A percentile compares a stretch with the other conserved stretches of the same genome.
phyloP scores from a whole-genome alignment of 2,888 invertebrate genomes.

The Octodonta nipae region DNA sequence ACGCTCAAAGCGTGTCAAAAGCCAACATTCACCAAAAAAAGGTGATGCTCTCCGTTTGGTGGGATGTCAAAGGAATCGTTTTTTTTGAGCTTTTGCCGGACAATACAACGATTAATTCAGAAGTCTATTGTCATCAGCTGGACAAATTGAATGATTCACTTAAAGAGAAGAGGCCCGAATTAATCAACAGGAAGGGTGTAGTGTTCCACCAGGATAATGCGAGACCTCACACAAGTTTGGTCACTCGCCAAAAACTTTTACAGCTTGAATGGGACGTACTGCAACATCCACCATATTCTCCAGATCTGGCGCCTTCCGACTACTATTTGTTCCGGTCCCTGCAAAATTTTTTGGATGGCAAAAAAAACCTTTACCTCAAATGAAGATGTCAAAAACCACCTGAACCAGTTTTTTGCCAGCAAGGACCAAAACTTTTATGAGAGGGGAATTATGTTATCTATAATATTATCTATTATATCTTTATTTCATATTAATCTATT shows the following conservation, averaged over 20 bases:
- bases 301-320: background rate
- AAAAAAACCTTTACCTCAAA: background rate
- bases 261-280: background rate
- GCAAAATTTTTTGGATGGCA: background rate
- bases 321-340: conserved; percentile 1
- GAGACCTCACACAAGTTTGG: background rate
- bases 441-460: conserved; percentile 5
- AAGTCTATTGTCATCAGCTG: conserved; percentile 1
- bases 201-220: conserved; percentile 2
- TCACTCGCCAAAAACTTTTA: conserved; percentile 1
- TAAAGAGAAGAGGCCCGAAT: background rate
- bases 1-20: background rate
- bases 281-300: background rate
- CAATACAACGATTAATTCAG: background rate
- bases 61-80: background rate
- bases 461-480: too few relatives aligned
- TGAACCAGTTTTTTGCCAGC: background rate
- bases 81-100: background rate
- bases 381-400: background rate
- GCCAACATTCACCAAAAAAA: background rate
- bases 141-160: background rate
- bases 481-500: too few relatives aligned
- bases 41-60: conserved; percentile 1
- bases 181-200: background rate
- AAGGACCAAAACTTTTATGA: conserved; percentile 1